These are phyloP conservation scores for Channa maculata DNA, from an alignment of 2,113 vertebrate genomes.

Conservation along the genomic window DNA sequence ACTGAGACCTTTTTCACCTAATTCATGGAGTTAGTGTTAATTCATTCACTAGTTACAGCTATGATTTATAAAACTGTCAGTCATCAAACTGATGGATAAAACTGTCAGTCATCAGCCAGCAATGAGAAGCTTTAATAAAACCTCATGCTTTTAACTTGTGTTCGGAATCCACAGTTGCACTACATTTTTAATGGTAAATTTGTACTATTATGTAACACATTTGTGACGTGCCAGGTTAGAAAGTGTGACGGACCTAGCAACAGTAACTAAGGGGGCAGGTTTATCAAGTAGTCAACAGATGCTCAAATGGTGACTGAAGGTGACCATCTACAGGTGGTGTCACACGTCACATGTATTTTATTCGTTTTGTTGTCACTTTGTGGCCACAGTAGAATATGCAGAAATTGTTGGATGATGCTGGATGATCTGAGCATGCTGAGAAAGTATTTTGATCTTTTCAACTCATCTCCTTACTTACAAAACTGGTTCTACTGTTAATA, in stretches of 20 bases:
- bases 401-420: not conserved
- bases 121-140: too few relatives aligned
- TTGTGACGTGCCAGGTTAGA: not conserved
- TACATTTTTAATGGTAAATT: not conserved
- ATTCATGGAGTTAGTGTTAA: too few relatives aligned
- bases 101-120: too few relatives aligned
- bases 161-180: too few relatives aligned
- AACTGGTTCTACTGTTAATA: conserved; percentile 63
- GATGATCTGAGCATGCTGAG: conserved; percentile 42
- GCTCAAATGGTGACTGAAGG: not conserved
- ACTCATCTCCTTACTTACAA: conserved; percentile 60
- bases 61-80: too few relatives aligned
- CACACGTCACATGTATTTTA: conserved; percentile 6
- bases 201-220: not conserved
- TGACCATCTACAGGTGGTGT: conserved; percentile 14
- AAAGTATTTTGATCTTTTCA: conserved; percentile 43
- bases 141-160: too few relatives aligned
- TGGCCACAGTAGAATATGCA: not conserved
- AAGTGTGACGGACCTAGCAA: not conserved
- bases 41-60: too few relatives aligned
- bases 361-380: not conserved
- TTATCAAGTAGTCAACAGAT: not conserved
- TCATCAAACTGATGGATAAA: too few relatives aligned
- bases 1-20: too few relatives aligned
- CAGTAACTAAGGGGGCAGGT: not conserved